A percentile compares a stretch with the other conserved stretches of the same genome.
These are phyloP conservation scores for Chunga burmeisteri DNA, from an alignment of 2,113 vertebrate genomes.

Conservation along the genomic window DNA sequence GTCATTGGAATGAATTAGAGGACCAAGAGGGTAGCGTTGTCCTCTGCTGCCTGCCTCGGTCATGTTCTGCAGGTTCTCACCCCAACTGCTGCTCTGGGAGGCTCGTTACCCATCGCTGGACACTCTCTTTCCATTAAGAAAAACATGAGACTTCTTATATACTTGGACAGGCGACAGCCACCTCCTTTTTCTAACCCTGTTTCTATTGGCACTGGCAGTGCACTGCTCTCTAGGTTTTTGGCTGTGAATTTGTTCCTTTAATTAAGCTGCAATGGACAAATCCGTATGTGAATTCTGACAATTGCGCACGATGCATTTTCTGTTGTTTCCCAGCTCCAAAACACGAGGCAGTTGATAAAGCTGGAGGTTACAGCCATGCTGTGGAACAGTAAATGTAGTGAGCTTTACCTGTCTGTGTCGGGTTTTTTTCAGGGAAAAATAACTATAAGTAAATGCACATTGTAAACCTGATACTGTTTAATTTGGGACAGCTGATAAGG, in stretches of 20 bases:
- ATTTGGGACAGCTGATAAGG: background rate
- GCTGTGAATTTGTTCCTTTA: background rate
- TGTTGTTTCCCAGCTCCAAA: background rate
- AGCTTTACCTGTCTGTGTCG: background rate
- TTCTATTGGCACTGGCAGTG: background rate
- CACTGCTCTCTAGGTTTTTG: background rate
- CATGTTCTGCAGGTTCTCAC: background rate
- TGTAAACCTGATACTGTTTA: background rate
- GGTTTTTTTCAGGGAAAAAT: background rate
- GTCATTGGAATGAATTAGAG: background rate
- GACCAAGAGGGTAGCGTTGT: rapidly evolving
- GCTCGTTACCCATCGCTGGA: rapidly evolving
- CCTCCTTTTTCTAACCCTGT: background rate
- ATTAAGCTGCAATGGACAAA: background rate
- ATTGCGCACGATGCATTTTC: background rate
- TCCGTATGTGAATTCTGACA: background rate
- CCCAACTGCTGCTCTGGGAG: background rate
- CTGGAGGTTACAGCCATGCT: background rate
- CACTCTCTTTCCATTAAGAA: background rate
- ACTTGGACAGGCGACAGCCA: background rate
- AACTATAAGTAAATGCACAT: background rate
- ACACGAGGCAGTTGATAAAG: background rate
- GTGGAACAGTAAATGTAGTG: background rate
- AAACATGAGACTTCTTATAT: background rate
- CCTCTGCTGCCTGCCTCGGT: background rate